Conservation (phyloP, 1,140 invertebrate genomes). For the Drosophila triauraria region DNA sequence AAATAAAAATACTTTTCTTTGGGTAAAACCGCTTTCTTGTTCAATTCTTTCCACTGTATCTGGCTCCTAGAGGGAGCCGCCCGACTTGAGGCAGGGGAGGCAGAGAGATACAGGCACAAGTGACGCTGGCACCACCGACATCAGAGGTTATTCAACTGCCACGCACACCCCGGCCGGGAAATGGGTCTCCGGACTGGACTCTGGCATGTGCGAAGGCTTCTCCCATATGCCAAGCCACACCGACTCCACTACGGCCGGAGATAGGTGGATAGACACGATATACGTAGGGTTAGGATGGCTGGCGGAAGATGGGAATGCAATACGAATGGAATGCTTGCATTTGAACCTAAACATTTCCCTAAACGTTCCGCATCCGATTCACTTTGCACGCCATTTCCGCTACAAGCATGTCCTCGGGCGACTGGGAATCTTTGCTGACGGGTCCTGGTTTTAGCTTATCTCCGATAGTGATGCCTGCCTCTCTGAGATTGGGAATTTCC, state of each 20-base stretch:
- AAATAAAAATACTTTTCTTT: background rate
- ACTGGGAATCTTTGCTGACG: slow-evolving; percentile 23
- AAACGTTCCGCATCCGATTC: slow-evolving; percentile 76
- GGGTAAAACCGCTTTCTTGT: background rate
- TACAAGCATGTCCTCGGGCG: slow-evolving; percentile 56
- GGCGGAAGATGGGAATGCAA: slow-evolving; percentile 23
- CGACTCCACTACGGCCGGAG: slow-evolving; percentile 2
- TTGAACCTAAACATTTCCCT: slow-evolving; percentile 75
- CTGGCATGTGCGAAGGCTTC: slow-evolving; percentile 34
- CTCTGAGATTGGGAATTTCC: slow-evolving; percentile 28
- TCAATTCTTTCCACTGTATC: background rate
- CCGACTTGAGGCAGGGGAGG: slow-evolving; percentile 17
- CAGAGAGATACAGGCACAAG: slow-evolving; percentile 51
- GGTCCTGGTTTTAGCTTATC: slow-evolving; percentile 27
- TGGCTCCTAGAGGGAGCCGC: slow-evolving; percentile 51
- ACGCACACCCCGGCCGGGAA: slow-evolving; percentile 39
- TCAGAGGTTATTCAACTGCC: slow-evolving; percentile 79
- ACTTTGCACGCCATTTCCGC: slow-evolving; percentile 82
- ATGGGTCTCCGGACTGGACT: slow-evolving; percentile 40
- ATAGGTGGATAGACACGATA: slow-evolving; percentile 50
- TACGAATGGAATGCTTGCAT: slow-evolving; percentile 71
- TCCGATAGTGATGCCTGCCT: slow-evolving; percentile 42
- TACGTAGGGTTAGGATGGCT: slow-evolving; percentile 13
- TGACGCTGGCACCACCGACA: slow-evolving; percentile 44
- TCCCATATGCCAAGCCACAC: slow-evolving; percentile 37